A percentile compares a stretch with the other conserved stretches of the same genome.
These are phyloP conservation scores for Drosophila micromelanica DNA, from an alignment of 1,140 invertebrate species.

Conservation along the genomic window DNA sequence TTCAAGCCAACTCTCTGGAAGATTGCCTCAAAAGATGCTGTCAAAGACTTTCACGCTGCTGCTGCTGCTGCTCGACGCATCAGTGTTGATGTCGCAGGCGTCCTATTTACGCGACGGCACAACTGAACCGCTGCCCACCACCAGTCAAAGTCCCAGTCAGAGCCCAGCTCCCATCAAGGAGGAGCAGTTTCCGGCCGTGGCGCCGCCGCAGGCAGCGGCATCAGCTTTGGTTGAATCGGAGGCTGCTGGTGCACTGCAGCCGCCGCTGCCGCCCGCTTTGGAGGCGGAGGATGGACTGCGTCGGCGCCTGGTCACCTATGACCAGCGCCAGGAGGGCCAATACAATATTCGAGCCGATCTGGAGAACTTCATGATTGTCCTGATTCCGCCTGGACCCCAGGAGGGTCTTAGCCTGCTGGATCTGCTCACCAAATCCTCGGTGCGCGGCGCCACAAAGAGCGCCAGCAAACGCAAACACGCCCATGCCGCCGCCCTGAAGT, in stretches of 20 bases:
- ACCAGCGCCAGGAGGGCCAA: slow-evolving; percentile 87
- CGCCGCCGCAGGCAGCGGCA: slow-evolving; percentile 42
- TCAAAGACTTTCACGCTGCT: slow-evolving; percentile 54
- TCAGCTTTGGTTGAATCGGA: slow-evolving; percentile 26
- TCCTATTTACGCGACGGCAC: slow-evolving; percentile 15
- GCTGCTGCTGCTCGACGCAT: slow-evolving; percentile 20
- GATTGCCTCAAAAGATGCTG: slow-evolving; percentile 41
- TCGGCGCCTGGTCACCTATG: slow-evolving; percentile 84
- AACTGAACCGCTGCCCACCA: slow-evolving; percentile 20
- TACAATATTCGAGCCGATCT: slow-evolving; percentile 88
- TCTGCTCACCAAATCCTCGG: slow-evolving; percentile 80
- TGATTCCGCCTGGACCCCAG: slow-evolving; percentile 85
- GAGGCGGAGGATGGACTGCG: slow-evolving; percentile 43
- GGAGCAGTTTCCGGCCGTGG: slow-evolving; percentile 60
- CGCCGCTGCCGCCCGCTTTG: slow-evolving; percentile 19
- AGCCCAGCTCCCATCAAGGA: slow-evolving; percentile 25
- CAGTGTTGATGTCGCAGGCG: slow-evolving; percentile 12
- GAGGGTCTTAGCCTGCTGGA: slow-evolving; percentile 83
- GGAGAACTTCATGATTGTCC: slow-evolving; percentile 87
- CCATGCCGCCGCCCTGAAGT: slow-evolving; percentile 45
- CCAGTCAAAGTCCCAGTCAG: slow-evolving; percentile 3
- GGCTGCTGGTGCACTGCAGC: slow-evolving; percentile 39
- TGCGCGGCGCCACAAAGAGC: slow-evolving; percentile 38
- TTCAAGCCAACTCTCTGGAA: background rate
- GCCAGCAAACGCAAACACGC: slow-evolving; percentile 60